A percentile compares a stretch with the other conserved stretches of the same genome.
phyloP scores from a whole-genome alignment of 2,888 invertebrate genomes.

The Melitaea athalia region DNA sequence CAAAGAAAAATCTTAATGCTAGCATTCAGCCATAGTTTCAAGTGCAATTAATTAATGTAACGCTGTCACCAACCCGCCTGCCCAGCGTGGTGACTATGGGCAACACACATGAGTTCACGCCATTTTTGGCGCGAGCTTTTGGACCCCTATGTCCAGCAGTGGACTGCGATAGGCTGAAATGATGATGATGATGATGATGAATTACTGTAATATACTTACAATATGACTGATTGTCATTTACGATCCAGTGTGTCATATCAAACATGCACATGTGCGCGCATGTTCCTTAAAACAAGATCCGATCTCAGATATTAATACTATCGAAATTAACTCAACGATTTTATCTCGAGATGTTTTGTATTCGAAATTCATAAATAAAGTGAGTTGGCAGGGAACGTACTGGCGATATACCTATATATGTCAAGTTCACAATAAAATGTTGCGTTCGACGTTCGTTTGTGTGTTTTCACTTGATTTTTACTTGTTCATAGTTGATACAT shows the following conservation, averaged over 20 bases:
- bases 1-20: too few relatives aligned
- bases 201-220: too few relatives aligned
- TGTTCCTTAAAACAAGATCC: slow-evolving; percentile 5
- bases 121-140: too few relatives aligned
- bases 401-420: slow-evolving; percentile 42
- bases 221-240: background rate
- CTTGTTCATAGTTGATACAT: background rate
- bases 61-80: too few relatives aligned
- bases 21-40: too few relatives aligned
- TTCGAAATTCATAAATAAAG: slow-evolving; percentile 38
- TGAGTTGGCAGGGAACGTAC: slow-evolving; percentile 33
- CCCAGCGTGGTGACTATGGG: too few relatives aligned
- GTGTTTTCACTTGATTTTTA: too few relatives aligned
- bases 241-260: background rate
- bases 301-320: slow-evolving; percentile 9
- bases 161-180: too few relatives aligned
- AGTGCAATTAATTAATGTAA: too few relatives aligned
- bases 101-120: too few relatives aligned
- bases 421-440: slow-evolving; percentile 44
- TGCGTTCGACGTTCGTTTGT: slow-evolving; percentile 9
- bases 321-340: slow-evolving; percentile 26
- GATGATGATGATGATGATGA: too few relatives aligned
- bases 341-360: slow-evolving; percentile 28
- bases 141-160: too few relatives aligned
- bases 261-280: background rate